These are phyloP conservation scores for Hymenochirus boettgeri DNA, from an alignment of 2,113 vertebrate genomes.

Conservation along the genomic window DNA sequence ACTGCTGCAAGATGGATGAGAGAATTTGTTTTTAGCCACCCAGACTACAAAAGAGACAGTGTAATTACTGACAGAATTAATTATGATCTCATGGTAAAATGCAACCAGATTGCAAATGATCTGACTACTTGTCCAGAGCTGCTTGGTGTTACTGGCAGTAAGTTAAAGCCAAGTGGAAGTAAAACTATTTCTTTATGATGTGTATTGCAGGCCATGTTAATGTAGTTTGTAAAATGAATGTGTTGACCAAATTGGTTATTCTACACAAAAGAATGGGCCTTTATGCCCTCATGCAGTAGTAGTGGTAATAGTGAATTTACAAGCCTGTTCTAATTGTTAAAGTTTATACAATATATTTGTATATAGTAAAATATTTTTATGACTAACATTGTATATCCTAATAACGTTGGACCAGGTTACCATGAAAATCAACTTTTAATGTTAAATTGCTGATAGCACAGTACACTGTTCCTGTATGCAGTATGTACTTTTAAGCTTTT, in stretches of 20 bases:
- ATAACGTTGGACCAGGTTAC: no score
- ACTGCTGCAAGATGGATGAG: constrained; percentile 96
- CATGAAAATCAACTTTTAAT: no score
- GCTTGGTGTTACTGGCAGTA: constrained; percentile 76
- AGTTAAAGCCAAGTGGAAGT: constrained; percentile 65
- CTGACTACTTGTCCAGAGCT: constrained; percentile 84
- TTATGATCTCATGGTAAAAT: constrained; percentile 83
- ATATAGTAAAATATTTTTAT: no score
- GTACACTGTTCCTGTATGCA: no score
- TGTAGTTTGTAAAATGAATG: no score
- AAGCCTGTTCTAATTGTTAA: constrained; percentile 55
- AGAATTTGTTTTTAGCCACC: constrained; percentile 83
- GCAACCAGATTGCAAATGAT: constrained; percentile 81
- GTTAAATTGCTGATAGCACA: no score
- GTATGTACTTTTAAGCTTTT: no score
- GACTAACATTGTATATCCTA: no score
- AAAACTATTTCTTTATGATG: constrained; percentile 45
- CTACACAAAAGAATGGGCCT: constrained; percentile 55
- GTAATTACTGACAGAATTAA: constrained; percentile 90
- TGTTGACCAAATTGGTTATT: constrained; percentile 67
- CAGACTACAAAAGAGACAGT: constrained; percentile 91
- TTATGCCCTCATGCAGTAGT: constrained; percentile 47
- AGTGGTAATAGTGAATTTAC: constrained; percentile 56
- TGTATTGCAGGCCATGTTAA: background rate
- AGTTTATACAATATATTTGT: no score